A percentile compares a stretch with the other conserved stretches of the same genome.
Evolutionary conservation across 2,888 invertebrate species (phyloP).

Genomic region (Drosophila robusta): DNA sequence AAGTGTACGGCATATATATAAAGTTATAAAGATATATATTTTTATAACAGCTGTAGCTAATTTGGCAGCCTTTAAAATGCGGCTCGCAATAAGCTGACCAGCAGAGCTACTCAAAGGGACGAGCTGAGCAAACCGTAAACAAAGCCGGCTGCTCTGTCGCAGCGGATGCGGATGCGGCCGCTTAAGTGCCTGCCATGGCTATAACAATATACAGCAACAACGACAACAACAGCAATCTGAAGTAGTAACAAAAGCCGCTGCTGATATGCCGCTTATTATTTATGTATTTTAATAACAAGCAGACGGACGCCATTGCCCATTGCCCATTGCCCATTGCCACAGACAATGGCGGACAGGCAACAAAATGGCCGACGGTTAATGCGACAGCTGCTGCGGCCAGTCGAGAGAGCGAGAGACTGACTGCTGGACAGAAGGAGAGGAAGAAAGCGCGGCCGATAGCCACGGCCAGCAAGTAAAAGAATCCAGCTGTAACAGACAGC

Average conservation of each 20-base stretch:
- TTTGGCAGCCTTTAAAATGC: constrained; percentile 60
- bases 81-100: constrained; percentile 35
- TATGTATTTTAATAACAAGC: constrained; percentile 81
- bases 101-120: constrained; percentile 28
- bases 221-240: constrained; percentile 30
- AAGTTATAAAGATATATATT: neutral
- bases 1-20: constrained; percentile 2
- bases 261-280: constrained; percentile 82
- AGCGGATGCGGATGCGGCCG: constrained; percentile 71
- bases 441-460: constrained; percentile 4
- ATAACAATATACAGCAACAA: constrained; percentile 71
- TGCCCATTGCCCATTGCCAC: constrained; percentile 56
- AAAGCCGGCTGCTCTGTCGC: constrained; percentile 52
- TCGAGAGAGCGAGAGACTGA: constrained; percentile 11
- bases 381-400: constrained; percentile 77
- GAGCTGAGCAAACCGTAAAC: constrained; percentile 17
- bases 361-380: constrained; percentile 81
- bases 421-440: neutral
- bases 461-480: constrained; percentile 39
- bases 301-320: constrained; percentile 55
- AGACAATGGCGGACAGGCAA: constrained; percentile 74
- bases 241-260: constrained; percentile 76
- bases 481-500: constrained; percentile 45
- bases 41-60: constrained; percentile 57
- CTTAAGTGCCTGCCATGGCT: constrained; percentile 78